phyloP scores from a whole-genome alignment of 2,888 invertebrate species.

The Drosophila aldrichi region DNA sequence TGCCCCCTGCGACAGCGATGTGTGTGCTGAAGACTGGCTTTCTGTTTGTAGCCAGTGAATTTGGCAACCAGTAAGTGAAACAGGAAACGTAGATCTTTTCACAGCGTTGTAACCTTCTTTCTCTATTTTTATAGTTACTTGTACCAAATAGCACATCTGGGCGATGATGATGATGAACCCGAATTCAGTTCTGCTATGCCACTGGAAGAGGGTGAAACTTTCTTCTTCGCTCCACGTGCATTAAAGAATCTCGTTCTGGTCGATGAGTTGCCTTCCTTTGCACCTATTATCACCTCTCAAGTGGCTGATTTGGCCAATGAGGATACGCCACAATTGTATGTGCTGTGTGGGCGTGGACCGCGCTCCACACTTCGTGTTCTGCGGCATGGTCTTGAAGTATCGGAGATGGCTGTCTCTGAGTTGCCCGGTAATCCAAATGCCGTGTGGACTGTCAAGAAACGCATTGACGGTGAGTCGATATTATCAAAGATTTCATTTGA shows the following conservation, averaged over 20 bases:
- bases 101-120: background rate
- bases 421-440: constrained; percentile 99
- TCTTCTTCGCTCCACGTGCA: constrained; percentile 98
- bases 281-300: constrained; percentile 94
- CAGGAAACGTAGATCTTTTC: background rate
- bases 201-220: constrained; percentile 98
- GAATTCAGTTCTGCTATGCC: constrained; percentile 99
- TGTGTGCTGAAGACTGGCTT: constrained; percentile 99
- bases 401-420: constrained; percentile 99
- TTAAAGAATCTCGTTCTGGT: constrained; percentile 97
- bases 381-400: constrained; percentile 98
- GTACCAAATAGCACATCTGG: constrained; percentile 99
- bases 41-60: constrained; percentile 98
- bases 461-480: constrained; percentile 95
- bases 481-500: constrained; percentile 2
- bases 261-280: constrained; percentile 98
- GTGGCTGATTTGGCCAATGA: constrained; percentile 98
- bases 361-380: constrained; percentile 96
- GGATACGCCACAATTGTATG: constrained; percentile 99
- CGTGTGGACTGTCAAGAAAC: constrained; percentile 99
- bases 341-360: constrained; percentile 97
- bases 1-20: constrained; percentile 98
- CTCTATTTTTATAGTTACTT: constrained; percentile 90
- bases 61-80: constrained; percentile 98
- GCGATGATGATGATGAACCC: constrained; percentile 99